Evolutionary conservation across 2,888 invertebrate species (phyloP), one percentile per base, ranked within the genome.

Genomic region (Sphecodes monilicornis): DNA sequence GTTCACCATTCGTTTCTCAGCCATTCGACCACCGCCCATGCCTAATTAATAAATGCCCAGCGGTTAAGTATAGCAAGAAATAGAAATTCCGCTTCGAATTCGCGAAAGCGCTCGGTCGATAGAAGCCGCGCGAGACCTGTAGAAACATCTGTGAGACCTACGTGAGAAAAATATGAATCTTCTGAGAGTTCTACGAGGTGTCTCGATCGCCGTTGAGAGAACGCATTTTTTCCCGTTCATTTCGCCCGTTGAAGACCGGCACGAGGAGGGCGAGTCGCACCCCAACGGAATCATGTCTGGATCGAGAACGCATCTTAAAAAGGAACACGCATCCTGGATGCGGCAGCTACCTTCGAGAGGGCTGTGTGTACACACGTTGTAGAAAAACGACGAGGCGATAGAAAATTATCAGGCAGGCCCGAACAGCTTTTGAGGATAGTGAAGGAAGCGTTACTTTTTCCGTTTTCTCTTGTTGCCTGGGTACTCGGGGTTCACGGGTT

Each of bases 31-130:
- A 46, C 80, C 50, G 68, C 72, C 6, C 41, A 16, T 29, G 29
- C 29, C 78, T 82, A 86, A 87, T 82, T 69, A 85, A 91, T 85
- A 89, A 91, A 91, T 91, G 91, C 90, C 91, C 91, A 90, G 85
- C 87, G 84, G 87, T 90, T 13, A 66, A 54, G 10, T 10, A 50
- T 74, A 80, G 78, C 81, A 70, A 66, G 86, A 71, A 73, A 74
- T 29, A 66, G 86, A 71, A 73, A 74, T 29, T 29, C 60, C 16
- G 29, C 74, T 80, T 66, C 57, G 68, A 70, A 85, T 57, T 39
- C 50, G 64, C 60, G 77, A 69, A 80, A 72, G 69, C 72, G 39
- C 57, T 46, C 72, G 69, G 54, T 82, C 76, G 82, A 78, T 70
- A 71, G 80, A 78, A 80, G 71, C 73, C 78, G 82, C 76, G 8